Base-by-base conservation (phyloP, 2,113 vertebrate genomes). In the Camelus dromedarius region DNA sequence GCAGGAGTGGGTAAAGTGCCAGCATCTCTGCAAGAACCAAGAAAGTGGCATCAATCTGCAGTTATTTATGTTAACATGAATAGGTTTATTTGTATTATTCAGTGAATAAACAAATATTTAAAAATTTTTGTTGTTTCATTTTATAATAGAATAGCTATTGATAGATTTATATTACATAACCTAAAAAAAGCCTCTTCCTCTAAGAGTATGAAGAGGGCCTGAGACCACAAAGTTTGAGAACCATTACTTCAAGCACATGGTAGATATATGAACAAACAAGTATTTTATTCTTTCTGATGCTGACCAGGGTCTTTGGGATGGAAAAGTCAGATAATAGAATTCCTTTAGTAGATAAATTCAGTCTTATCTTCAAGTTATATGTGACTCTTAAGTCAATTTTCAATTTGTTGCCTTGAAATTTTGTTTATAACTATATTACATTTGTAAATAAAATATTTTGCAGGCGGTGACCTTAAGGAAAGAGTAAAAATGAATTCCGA, bases 381-480 rank as follows among this genome's bases (percentile, higher is more conserved):
- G 5, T 73, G 26, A 81, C 14, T 54, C 35, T 83, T 75, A 72
- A 56, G 19, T 87, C 38, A 42, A 72, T 35, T 52, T 94, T 89
- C 1, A 83, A 2, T 89, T 88, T 28, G 95, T 93, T 96, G n/a
- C 15, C 73, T 97, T 85, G 93, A 22, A 67, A 73, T 97, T 75
- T 3, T 91, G 3, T 93, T 79, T 95, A 8, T 90, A 77, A 13
- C n/a, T 16, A 28, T 12, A 66, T 98, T 97, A 66, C 87, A 97
- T 85, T 30, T 97, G 6, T 89, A 46, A 96, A 73, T 97, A 89
- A 97, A 98, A 97, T 98, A 48, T 81, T 75, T 98, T 98, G 77
- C 98, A 99, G 99, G 99, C 98, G 99, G 99, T 93, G 99, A 99
- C 97, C 98, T 99, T 97, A 99, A 99, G 98, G 99, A 99, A 98